Evolutionary conservation across 2,888 invertebrate genomes (phyloP).

Genomic region (Melanophora roralis): DNA sequence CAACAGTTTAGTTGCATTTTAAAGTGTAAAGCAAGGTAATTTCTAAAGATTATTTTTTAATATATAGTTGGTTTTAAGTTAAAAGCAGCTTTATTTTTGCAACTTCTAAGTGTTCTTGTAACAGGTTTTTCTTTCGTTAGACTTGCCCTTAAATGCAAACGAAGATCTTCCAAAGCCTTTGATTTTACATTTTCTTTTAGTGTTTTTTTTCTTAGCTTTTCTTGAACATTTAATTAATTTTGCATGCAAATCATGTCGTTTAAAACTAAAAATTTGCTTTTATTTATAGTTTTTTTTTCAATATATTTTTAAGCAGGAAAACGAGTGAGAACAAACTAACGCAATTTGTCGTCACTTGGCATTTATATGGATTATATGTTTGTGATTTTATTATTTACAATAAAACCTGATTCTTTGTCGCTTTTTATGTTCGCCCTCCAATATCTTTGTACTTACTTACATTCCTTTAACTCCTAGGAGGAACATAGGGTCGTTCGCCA

Average conservation of each 20-base stretch:
- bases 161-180: no score
- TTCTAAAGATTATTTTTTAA: conserved; percentile 15
- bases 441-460: no score
- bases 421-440: conserved; percentile 13
- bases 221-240: conserved; percentile 7
- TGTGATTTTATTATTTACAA: neutral
- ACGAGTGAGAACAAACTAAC: conserved; percentile 12
- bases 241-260: conserved; percentile 51
- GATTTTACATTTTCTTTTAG: neutral
- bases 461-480: no score
- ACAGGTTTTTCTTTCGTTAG: no score
- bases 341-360: conserved; percentile 58
- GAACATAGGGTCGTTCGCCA: no score
- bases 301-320: conserved; percentile 7
- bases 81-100: no score
- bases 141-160: no score
- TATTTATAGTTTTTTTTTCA: conserved; percentile 5
- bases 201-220: neutral
- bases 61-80: neutral
- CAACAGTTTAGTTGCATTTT: conserved; percentile 32
- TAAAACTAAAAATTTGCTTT: neutral
- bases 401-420: neutral
- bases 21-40: conserved; percentile 19
- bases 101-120: no score
- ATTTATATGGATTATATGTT: conserved; percentile 35